Base-by-base conservation (phyloP, 1,140 invertebrate genomes). In the Cardiocondyla obscurior region DNA sequence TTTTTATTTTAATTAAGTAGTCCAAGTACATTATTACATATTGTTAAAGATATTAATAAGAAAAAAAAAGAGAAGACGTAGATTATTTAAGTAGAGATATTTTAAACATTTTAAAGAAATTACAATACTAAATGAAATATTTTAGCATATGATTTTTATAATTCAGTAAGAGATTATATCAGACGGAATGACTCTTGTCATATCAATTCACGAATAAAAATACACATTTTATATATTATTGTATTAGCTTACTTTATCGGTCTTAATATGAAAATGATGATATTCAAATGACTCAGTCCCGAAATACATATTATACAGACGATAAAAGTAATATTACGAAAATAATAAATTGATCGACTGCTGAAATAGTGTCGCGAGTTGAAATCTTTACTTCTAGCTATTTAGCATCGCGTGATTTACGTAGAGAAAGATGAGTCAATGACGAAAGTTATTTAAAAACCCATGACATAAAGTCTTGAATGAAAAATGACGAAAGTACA, bases 181-280 rank as follows among this genome's bases (percentile, higher is more conserved):
- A 33, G n/a, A 25, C 19, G n/a, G 6, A 51, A 16, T 58, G 12
- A 39, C 22, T 30, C 8, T 73, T 42, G 51, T 42, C 8, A n/a
- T 30, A 3, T 73, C 16, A 44, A 76, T 76, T 16, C 16, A 14
- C 73, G 14, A 49, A 62, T 33, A 62, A 73, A 3, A 46, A 76
- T 62, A 62, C 14, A 39, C 28, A 8, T 19, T 76, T 44, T 14
- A 76, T 39, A 44, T 42, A 25, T 51, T 39, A 25, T 16, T 60
- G 39, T 51, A 69, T 73, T 30, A 42, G 85, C 57, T 86, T 55
- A 55, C 64, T 65, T 82, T 70, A 36, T 82, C 84, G 51, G 42
- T 72, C 70, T 86, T 76, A 81, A 53, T 44, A 28, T 33, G 70
- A 70, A 86, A 86, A 62, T 79, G 74, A 85, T 82, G 64, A 19